phyloP scores from a whole-genome alignment of 2,888 invertebrate genomes.

The Ophonus ardosiacus region DNA sequence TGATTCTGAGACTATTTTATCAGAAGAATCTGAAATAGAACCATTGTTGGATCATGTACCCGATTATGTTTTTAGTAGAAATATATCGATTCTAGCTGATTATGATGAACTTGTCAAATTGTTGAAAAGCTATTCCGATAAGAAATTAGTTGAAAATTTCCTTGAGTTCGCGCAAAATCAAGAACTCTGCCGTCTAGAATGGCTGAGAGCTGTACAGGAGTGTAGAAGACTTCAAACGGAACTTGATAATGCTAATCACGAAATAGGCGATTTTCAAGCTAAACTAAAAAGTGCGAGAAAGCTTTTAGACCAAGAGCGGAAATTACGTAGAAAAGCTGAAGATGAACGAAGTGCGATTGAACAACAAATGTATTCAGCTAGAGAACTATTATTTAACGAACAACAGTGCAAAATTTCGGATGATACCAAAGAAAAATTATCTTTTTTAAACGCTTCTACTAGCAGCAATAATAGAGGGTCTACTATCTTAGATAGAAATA shows the following conservation, averaged over 20 bases:
- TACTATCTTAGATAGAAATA: constrained; percentile 37
- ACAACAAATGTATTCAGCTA: constrained; percentile 83
- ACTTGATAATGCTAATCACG: constrained; percentile 84
- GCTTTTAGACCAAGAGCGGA: constrained; percentile 88
- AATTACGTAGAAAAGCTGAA: constrained; percentile 82
- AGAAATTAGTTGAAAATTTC: constrained; percentile 78
- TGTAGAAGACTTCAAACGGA: constrained; percentile 84
- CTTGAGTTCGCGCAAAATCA: constrained; percentile 85
- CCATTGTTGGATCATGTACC: not conserved
- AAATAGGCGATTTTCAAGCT: constrained; percentile 86
- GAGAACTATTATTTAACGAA: constrained; percentile 83
- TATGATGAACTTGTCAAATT: constrained; percentile 86
- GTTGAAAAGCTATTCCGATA: constrained; percentile 82
- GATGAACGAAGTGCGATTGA: constrained; percentile 75
- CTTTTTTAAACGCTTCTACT: constrained; percentile 80
- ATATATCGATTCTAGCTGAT: constrained; percentile 82
- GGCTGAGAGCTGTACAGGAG: constrained; percentile 84
- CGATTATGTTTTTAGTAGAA: constrained; percentile 55
- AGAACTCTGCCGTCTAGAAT: constrained; percentile 84
- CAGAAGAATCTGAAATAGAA: constrained; percentile 1
- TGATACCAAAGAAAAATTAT: constrained; percentile 88
- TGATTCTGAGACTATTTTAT: not conserved
- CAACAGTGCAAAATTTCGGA: constrained; percentile 83
- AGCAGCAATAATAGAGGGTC: constrained; percentile 73
- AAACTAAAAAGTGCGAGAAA: constrained; percentile 89